These are phyloP conservation scores for Strongylocentrotus purpuratus DNA, from an alignment of 35 echinoderm and acorn worm genomes.

Conservation along the genomic window DNA sequence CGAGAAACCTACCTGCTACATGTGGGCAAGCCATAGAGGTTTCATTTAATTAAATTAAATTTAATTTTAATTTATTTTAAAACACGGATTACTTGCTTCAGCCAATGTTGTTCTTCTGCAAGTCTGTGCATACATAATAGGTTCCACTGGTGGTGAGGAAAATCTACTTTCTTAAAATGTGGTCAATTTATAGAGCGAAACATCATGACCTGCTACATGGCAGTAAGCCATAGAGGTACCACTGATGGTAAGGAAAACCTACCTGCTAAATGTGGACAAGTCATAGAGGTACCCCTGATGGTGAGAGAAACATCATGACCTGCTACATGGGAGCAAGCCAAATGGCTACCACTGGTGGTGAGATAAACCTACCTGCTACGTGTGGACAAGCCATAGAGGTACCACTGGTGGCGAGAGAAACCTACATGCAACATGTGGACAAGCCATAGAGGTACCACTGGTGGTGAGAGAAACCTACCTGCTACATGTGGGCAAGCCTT, in stretches of 20 bases:
- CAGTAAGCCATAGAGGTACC: conserved; percentile 19
- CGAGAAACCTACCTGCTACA: conserved; percentile 52
- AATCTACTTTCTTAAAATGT: conserved; percentile 59
- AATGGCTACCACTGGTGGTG: no score
- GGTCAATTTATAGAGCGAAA: conserved; percentile 63
- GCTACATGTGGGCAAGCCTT: conserved; percentile 82
- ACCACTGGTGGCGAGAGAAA: no score
- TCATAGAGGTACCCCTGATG: conserved; percentile 76
- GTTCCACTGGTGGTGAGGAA: conserved; percentile 33
- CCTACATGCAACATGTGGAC: no score
- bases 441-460: no score
- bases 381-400: neutral
- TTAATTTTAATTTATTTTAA: no score
- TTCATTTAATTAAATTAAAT: no score
- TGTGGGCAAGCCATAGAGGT: conserved; percentile 79
- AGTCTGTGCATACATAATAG: conserved; percentile 5
- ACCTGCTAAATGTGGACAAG: conserved; percentile 76
- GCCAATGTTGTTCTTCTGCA: no score
- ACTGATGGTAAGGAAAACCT: neutral
- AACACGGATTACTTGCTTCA: no score
- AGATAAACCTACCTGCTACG: neutral
- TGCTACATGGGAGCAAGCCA: neutral
- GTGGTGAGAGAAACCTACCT: no score
- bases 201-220: conserved; percentile 70
- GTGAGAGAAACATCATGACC: neutral